Evolutionary conservation across 2,888 invertebrate species (phyloP).

Genomic region (Lasioglossum oenotherae): DNA sequence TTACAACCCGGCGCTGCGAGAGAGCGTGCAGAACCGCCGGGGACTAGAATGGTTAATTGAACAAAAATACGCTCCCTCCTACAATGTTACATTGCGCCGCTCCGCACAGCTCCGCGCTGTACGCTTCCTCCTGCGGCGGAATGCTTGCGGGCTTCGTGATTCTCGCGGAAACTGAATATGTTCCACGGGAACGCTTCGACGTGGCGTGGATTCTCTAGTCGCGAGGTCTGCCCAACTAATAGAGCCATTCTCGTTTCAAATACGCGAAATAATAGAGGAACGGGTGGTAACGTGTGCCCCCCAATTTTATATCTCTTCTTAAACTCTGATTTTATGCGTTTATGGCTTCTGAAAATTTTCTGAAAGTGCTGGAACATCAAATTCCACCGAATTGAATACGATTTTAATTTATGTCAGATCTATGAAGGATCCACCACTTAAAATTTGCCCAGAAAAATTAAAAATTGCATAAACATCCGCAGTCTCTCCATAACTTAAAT

Average conservation of each 20-base stretch:
- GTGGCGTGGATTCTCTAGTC: neutral
- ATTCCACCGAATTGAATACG: too few species aligned
- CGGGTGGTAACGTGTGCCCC: neutral
- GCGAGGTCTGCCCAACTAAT: neutral
- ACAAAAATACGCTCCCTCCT: constrained; percentile 16
- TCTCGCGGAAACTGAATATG: neutral
- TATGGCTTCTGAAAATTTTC: too few species aligned
- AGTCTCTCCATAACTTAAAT: too few species aligned
- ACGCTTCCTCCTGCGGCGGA: neutral
- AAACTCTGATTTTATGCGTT: neutral
- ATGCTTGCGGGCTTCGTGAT: neutral
- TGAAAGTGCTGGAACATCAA: too few species aligned
- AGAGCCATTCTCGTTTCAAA: neutral
- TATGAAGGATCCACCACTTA: too few species aligned
- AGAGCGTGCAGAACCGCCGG: constrained; percentile 9
- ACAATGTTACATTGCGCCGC: neutral
- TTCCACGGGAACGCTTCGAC: neutral
- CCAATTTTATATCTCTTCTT: neutral
- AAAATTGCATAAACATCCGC: too few species aligned
- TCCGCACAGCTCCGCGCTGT: neutral
- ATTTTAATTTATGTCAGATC: too few species aligned
- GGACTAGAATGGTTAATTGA: constrained; percentile 46
- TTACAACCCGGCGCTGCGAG: constrained; percentile 40
- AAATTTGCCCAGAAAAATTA: too few species aligned
- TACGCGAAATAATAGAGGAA: neutral